Evolutionary conservation across 1,140 invertebrate genomes (phyloP), one percentile per base, ranked within the genome.

Genomic region (Bombus impatiens): DNA sequence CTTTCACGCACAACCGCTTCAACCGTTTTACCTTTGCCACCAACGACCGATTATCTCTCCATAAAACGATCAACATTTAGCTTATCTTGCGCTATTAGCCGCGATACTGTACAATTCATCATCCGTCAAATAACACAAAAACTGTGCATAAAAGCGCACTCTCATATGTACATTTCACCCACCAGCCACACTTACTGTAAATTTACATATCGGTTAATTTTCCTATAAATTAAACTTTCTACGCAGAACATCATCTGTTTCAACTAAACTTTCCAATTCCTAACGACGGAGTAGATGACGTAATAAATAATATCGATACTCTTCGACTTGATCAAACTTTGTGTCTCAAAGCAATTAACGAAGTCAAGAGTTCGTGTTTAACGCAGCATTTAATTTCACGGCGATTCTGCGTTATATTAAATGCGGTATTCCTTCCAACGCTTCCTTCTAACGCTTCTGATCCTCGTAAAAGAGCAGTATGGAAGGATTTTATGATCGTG

Each of bases 1-100:
- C 86, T 83, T 89, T 86, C 77, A 88, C 84, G 87, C 59, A 79
- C 82, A 88, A 37, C 10, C 67, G 57, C 76, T 78, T 40, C 28
- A 65, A 65, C 57, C 76, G 76, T 80, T 89, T 35, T 89, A 72
- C 77, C 78, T 85, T 80, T 79, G 83, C 83, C 83, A 80, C 77
- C 32, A 80, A 12, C 42, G 15, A 25, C 78, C 47, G 78, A 74
- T 80, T 80, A 85, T 85, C 78, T 80, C 53, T 67, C 79, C 44
- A 6, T 32, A 71, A 62, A 82, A 90, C 76, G 82, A 42, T 37
- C 40, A 71, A 79, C 62, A 67, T 86, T 78, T 79, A 53, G 78
- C 78, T 77, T 89, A 53, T 76, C 78, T 78, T 25, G 59, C 72
- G 68, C 76, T 47, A 80, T 88, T 78, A 88, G 28, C n/a, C 18